Percentiles rank a stretch among this genome's conserved stretches.
These are phyloP conservation scores for Encarsia formosa DNA, from an alignment of 2,888 invertebrate species.

Conservation along the genomic window DNA sequence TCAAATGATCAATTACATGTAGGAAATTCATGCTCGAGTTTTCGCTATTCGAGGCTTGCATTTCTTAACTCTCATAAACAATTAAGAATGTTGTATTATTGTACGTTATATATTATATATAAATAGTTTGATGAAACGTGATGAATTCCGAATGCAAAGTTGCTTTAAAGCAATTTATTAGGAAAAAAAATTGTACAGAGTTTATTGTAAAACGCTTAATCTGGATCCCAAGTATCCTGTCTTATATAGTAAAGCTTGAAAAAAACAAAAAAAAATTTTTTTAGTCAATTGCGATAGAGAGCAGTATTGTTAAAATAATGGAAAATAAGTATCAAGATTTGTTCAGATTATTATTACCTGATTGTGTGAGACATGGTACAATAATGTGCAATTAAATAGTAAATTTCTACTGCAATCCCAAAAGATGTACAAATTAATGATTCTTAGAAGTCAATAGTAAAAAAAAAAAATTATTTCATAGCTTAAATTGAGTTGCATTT, in stretches of 20 bases:
- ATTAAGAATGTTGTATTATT: constrained; percentile 40
- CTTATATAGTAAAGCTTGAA: constrained; percentile 22
- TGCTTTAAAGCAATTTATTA: constrained; percentile 39
- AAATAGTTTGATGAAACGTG: constrained; percentile 35
- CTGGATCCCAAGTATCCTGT: constrained; percentile 23
- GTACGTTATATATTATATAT: constrained; percentile 37
- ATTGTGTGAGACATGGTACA: constrained; percentile 27
- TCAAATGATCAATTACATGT: constrained; percentile 32
- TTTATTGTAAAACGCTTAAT: constrained; percentile 29
- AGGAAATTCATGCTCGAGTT: constrained; percentile 25
- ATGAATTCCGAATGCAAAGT: constrained; percentile 45
- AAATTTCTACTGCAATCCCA: constrained; percentile 18
- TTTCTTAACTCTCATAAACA: constrained; percentile 27
- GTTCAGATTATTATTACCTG: constrained; percentile 19
- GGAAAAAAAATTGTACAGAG: constrained; percentile 33
- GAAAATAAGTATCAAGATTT: constrained; percentile 23
- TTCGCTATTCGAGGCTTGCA: constrained; percentile 27
- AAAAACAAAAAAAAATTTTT: too few species aligned
- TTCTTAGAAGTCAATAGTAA: constrained; percentile 17
- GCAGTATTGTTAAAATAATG: constrained; percentile 27
- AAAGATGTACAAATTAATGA: constrained; percentile 23
- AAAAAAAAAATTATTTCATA: constrained; percentile 15
- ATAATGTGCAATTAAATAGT: constrained; percentile 26
- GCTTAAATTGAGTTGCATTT: constrained; percentile 4
- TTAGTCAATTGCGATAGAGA: constrained; percentile 24